Conservation (phyloP, 2,113 vertebrate genomes). For the Tyrannus savana region DNA sequence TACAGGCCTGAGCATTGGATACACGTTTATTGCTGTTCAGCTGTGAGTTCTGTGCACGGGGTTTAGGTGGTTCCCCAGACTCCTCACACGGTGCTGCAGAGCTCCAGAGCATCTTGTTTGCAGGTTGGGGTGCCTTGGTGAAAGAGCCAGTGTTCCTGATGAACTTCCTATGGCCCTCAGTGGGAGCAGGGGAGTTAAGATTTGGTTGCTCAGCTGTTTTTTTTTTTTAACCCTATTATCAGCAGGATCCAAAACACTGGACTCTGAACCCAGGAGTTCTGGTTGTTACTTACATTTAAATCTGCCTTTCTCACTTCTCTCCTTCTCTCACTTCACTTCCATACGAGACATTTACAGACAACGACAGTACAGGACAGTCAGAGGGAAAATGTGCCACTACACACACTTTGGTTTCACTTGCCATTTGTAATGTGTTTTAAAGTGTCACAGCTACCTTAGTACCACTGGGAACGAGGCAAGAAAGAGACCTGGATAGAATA, state of each 20-base stretch:
- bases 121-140: background rate
- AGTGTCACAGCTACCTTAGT: background rate
- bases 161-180: background rate
- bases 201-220: background rate
- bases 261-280: background rate
- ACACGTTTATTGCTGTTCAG: background rate
- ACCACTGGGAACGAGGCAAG: background rate
- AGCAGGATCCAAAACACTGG: background rate
- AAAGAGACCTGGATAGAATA: background rate
- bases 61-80: background rate
- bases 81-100: background rate
- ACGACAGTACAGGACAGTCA: background rate
- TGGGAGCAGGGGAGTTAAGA: background rate
- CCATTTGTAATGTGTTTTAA: background rate
- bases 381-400: background rate
- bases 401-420: background rate
- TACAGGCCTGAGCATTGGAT: background rate
- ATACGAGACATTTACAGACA: background rate
- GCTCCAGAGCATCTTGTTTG: background rate
- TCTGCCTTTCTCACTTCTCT: background rate
- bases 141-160: background rate
- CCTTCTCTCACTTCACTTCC: background rate
- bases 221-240: background rate
- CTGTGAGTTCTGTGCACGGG: background rate
- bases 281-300: background rate